Evolutionary conservation across 2,888 invertebrate species (phyloP).

Genomic region (Lithophane leautieri): DNA sequence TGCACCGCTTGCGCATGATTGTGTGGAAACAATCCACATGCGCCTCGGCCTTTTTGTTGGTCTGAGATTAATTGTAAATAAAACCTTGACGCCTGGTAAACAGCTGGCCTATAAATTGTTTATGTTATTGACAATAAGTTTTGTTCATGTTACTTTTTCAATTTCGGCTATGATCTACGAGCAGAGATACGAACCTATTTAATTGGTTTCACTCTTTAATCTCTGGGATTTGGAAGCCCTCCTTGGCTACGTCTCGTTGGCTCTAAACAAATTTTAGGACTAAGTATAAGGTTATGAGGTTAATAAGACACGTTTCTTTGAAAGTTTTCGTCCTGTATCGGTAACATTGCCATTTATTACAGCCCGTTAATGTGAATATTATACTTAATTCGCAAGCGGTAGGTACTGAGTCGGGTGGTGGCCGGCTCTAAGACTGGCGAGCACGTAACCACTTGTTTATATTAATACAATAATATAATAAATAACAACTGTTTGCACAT

Average conservation of each 20-base stretch:
- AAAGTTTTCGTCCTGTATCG: neutral
- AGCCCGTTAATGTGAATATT: neutral
- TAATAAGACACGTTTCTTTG: neutral
- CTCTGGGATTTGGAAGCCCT: too few relatives aligned
- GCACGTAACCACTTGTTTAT: constrained; percentile 1
- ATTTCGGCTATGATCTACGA: neutral
- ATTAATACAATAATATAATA: neutral
- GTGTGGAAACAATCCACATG: too few relatives aligned
- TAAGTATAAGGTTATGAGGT: neutral
- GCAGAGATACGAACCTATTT: neutral
- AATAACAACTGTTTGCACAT: constrained; percentile 6
- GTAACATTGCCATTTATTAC: neutral
- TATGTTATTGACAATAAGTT: neutral
- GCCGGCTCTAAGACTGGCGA: neutral
- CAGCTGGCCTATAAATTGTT: constrained; percentile 9
- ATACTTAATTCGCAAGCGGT: neutral
- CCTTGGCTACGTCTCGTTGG: neutral
- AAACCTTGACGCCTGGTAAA: constrained; percentile 20
- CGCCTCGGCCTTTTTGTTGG: too few relatives aligned
- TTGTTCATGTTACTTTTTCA: neutral
- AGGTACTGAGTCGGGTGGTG: neutral
- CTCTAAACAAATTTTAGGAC: too few relatives aligned
- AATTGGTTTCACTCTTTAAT: neutral
- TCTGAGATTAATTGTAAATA: constrained; percentile 17
- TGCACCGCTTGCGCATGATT: too few relatives aligned